These are phyloP conservation scores for Dendrophyllia cribrosa DNA, from an alignment of 64 coral and sea anemone genomes.

Conservation along the genomic window DNA sequence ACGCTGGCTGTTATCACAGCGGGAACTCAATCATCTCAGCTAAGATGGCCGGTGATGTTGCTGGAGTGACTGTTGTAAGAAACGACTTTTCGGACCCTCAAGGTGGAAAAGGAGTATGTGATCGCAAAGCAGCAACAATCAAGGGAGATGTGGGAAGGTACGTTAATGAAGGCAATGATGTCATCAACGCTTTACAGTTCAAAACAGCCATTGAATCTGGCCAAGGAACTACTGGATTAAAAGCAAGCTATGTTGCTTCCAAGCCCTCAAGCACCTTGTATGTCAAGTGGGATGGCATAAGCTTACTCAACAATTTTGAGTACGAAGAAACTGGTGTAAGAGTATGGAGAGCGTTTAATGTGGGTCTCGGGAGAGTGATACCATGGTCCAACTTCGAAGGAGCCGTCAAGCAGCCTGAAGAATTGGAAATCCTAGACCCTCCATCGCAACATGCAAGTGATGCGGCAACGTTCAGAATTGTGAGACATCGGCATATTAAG, in stretches of 20 bases:
- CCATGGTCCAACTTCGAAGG: conserved; percentile 30
- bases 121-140: conserved; percentile 21
- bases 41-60: background rate
- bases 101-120: conserved; percentile 19
- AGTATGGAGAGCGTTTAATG: conserved; percentile 64
- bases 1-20: conserved; percentile 77
- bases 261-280: conserved; percentile 35
- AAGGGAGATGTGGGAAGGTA: conserved; percentile 42
- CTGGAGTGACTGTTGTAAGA: conserved; percentile 34
- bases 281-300: conserved; percentile 76
- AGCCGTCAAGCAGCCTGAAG: background rate
- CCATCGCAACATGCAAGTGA: conserved; percentile 2
- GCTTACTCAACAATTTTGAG: conserved; percentile 69
- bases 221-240: conserved; percentile 46
- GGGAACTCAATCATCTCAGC: background rate
- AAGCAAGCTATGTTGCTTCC: conserved; percentile 41
- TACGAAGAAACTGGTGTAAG: conserved; percentile 59
- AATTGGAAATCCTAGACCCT: conserved; percentile 8
- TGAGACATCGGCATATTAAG: background rate
- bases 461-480: background rate
- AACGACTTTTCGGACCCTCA: conserved; percentile 47
- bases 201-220: conserved; percentile 68
- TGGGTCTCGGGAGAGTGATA: conserved; percentile 47
- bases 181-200: conserved; percentile 52
- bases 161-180: conserved; percentile 55